Evolutionary conservation across 2,888 invertebrate species (phyloP), one percentile per base, ranked within the genome.

Genomic region (Endotricha flammealis): DNA sequence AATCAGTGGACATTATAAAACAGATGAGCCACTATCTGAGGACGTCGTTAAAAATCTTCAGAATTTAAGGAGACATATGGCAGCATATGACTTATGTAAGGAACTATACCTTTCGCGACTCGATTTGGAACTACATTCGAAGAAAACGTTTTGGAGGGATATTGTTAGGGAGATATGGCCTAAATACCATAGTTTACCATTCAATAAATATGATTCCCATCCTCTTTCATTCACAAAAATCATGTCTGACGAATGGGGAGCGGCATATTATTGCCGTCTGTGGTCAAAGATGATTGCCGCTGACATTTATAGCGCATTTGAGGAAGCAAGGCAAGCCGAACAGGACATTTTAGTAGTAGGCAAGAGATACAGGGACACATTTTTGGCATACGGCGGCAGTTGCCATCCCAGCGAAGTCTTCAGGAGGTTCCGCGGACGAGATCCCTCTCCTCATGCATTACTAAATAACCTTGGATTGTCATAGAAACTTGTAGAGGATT

Each of bases 231-330:
- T 97, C 70, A 89, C 90, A 0, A 91, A 92, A 44, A 94, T 98
- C 41, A 92, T 98, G 60, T 90, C 91, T 4, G 95, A 94, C 41
- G 92, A 94, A 54, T 94, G 93, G 91, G 93, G 91, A 0, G 96
- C 95, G 0, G 94, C 95, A 0, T 95, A 96, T 65, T 98, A 94
- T 67, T 91, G 95, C 36, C 89, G 91, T 60, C 69, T 95, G 9
- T 97, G 97, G 95, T 93, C 97, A 1, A 89, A 89, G 62, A 92
- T 98, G 90, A 89, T 97, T 31, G 97, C 97, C 0, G 96, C 97
- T 0, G 98, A 98, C 73, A 90, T 94, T 17, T 96, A 92, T 66
- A 92, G 93, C 64, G 94, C 95, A 31, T 97, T 98, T 70, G 88
- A 91, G 42, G 94, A 95, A 68, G 90, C 83, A 0, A 81, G 87